Evolutionary conservation across 2,888 invertebrate genomes (phyloP).

Genomic region (Azorinus chamasolen): DNA sequence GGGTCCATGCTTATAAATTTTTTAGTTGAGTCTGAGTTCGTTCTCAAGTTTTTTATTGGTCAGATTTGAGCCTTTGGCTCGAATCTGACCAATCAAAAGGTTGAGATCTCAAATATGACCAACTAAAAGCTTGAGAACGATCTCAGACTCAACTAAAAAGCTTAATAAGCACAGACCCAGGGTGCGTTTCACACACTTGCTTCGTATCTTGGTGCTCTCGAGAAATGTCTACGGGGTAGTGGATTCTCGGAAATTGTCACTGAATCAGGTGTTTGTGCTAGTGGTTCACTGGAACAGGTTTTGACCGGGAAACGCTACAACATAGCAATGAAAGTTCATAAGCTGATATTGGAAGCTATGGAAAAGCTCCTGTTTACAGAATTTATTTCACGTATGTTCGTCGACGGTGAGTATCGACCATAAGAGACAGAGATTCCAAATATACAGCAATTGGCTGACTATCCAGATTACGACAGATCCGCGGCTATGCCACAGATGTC

Average conservation of each 20-base stretch:
- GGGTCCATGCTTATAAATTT: too few species aligned
- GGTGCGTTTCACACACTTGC: conserved; percentile 29
- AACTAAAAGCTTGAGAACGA: too few species aligned
- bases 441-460: not conserved
- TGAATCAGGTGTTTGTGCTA: conserved; percentile 26
- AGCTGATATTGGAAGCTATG: conserved; percentile 5
- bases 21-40: too few species aligned
- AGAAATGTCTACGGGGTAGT: conserved; percentile 27
- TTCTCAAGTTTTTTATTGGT: too few species aligned
- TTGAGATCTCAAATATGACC: too few species aligned
- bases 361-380: too few species aligned
- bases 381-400: not conserved
- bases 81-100: too few species aligned
- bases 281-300: conserved; percentile 37
- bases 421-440: not conserved
- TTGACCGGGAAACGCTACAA: conserved; percentile 29
- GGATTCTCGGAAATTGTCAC: conserved; percentile 32
- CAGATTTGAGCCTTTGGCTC: too few species aligned
- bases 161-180: too few species aligned
- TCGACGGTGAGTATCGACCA: not conserved
- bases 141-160: too few species aligned
- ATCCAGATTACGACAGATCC: not conserved
- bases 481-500: not conserved
- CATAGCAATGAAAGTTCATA: conserved; percentile 31
- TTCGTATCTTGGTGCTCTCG: conserved; percentile 27